These are phyloP conservation scores for Drosophila aldrichi DNA, from an alignment of 2,888 invertebrate species.

Conservation along the genomic window DNA sequence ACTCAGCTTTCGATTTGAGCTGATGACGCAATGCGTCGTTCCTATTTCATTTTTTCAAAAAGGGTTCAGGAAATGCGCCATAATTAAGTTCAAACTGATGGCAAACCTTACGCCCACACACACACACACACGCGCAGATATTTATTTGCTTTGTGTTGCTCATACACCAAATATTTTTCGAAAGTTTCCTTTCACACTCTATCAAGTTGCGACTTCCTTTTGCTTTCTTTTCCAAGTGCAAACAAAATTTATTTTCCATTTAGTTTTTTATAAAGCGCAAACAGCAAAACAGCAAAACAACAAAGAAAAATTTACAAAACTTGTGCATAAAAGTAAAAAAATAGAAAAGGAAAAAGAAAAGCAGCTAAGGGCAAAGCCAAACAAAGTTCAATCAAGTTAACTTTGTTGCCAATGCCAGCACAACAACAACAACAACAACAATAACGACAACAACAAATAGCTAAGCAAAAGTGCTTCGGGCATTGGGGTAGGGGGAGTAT, in stretches of 20 bases:
- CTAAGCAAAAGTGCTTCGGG: constrained; percentile 39
- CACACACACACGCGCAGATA: constrained; percentile 5
- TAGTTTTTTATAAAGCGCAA: constrained; percentile 72
- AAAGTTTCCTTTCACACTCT: constrained; percentile 71
- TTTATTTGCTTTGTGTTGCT: constrained; percentile 10
- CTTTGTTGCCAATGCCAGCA: constrained; percentile 69
- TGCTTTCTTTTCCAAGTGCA: constrained; percentile 67
- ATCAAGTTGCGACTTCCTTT: constrained; percentile 71
- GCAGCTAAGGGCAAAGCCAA: constrained; percentile 74
- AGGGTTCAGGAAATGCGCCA: constrained; percentile 63
- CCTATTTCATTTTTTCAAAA: constrained; percentile 2
- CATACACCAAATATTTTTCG: constrained; percentile 26
- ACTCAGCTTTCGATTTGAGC: constrained; percentile 19
- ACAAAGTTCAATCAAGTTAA: constrained; percentile 80
- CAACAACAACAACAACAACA: constrained; percentile 40
- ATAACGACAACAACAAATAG: constrained; percentile 27
- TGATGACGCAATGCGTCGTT: constrained; percentile 65
- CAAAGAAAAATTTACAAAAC: constrained; percentile 28
- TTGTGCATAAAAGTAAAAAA: constrained; percentile 8
- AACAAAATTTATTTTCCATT: constrained; percentile 80
- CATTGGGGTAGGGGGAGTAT: background rate
- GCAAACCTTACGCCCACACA: constrained; percentile 5
- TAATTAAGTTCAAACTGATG: constrained; percentile 50
- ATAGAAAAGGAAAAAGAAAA: constrained; percentile 47
- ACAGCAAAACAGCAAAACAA: constrained; percentile 50